phyloP scores from a whole-genome alignment of 2,113 vertebrate species.

The Chelonoidis abingdonii region DNA sequence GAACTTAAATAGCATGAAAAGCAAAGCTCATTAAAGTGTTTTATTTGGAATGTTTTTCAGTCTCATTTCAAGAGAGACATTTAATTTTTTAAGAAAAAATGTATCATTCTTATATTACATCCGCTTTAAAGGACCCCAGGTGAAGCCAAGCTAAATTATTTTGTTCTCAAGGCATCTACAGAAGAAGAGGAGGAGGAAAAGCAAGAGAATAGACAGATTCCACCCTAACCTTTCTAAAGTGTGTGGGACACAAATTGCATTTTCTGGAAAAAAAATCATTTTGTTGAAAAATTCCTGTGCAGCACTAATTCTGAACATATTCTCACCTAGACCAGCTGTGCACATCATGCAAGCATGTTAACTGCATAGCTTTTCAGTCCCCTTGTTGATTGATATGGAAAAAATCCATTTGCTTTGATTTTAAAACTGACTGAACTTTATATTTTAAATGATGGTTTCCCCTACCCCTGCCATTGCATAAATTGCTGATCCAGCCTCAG shows the following conservation, averaged over 20 bases:
- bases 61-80: neutral
- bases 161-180: neutral
- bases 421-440: neutral
- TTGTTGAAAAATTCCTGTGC: no score
- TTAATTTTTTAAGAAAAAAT: neutral
- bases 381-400: accelerated
- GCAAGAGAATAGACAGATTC: neutral
- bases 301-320: neutral
- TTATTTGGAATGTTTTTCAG: neutral
- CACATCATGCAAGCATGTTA: neutral
- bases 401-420: neutral
- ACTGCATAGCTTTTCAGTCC: neutral
- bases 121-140: neutral
- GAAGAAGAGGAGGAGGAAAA: neutral
- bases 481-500: neutral
- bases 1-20: neutral
- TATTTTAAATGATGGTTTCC: neutral
- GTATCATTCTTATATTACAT: accelerated
- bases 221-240: neutral
- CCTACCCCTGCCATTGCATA: neutral
- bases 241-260: neutral
- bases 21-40: neutral
- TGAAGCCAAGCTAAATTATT: neutral
- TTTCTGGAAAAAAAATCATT: no score
- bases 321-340: neutral